phyloP scores from a whole-genome alignment of 2,113 vertebrate genomes.

The Arizona elegans region DNA sequence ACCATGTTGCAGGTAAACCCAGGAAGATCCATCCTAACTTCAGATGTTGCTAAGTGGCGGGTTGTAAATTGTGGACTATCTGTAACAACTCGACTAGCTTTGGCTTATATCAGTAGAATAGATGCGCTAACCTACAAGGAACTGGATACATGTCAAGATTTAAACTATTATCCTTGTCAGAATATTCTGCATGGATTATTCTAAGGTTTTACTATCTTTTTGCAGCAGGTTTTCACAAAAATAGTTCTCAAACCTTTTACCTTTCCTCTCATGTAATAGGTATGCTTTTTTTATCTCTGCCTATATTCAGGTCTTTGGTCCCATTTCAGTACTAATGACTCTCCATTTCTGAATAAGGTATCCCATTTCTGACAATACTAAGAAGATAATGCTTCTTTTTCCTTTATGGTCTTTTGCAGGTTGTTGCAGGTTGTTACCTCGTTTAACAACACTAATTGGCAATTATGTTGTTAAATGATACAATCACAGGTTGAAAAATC shows the following conservation, averaged over 20 bases:
- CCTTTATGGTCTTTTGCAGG: neutral
- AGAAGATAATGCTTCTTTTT: neutral
- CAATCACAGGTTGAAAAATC: neutral
- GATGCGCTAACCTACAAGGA: neutral
- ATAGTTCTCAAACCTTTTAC: neutral
- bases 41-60: too few relatives aligned
- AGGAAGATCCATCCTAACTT: too few relatives aligned
- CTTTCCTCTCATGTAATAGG: neutral
- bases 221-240: neutral
- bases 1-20: too few relatives aligned
- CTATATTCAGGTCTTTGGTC: neutral
- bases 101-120: neutral
- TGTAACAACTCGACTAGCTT: too few relatives aligned
- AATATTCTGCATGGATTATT: neutral
- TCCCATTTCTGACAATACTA: neutral
- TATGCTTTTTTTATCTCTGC: neutral
- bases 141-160: neutral
- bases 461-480: neutral
- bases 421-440: neutral
- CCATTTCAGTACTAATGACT: neutral
- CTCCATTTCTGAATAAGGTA: neutral
- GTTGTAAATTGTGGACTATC: too few relatives aligned
- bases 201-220: neutral
- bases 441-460: neutral
- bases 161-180: neutral